Base-by-base conservation (phyloP, 2,888 invertebrate genomes). In the Lithosia quadra region DNA sequence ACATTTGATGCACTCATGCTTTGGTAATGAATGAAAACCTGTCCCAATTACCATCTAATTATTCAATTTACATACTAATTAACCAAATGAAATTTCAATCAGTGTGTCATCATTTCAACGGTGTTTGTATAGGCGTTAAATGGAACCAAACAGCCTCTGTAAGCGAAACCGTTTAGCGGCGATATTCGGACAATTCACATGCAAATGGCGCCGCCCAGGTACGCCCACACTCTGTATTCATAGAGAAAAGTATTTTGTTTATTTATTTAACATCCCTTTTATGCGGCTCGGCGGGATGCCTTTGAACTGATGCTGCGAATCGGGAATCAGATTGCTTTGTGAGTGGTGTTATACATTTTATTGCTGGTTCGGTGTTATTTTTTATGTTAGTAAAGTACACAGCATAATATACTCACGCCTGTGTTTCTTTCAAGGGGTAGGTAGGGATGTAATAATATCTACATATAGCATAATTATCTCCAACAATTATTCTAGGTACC, bases 81-180 rank as follows among this genome's bases (percentile, higher is more conserved):
- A 67, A 57, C 43, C 11, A 33, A 67, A 63, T 24, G 49, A 21
- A 18, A 49, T 34, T 1, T 24, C 57, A 56, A 62, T 53, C 56
- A 56, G 9, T 11, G 57, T 57, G 33, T 43, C 62, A 24, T 67
- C 24, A 58, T 21, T 10, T 5, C 8, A 57, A 55, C 61, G 61
- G 58, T 34, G n/a, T 57, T 57, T 57, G 61, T 22, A 49, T 22
- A 53, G 34, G 18, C 55, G 55, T 60, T 53, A 49, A 73, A 80
- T 73, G 75, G 77, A 80, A 80, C 39, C 73, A 75, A 78, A 78
- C 75, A 63, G 58, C 64, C 63, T 68, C 69, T 80, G 76, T 73
- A 73, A 78, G 78, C 80, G 60, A 72, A 80, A 71, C 68, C 63
- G 73, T 75, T 77, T 67, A 63, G 60, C 68, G 58, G 36, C 67